Evolutionary conservation across 2,888 invertebrate genomes (phyloP).

Genomic region (Amiota communis): DNA sequence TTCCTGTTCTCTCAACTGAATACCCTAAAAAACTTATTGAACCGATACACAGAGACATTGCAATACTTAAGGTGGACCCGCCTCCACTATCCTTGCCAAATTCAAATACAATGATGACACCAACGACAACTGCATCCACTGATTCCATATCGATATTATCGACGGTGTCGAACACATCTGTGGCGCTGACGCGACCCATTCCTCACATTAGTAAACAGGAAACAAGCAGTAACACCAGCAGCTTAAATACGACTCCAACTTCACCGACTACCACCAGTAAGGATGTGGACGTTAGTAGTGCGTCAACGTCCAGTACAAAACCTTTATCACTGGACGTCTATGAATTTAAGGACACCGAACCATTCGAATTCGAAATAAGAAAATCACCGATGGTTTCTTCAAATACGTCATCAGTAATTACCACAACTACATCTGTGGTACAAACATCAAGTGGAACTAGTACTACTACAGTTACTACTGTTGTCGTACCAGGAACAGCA

Average conservation of each 20-base stretch:
- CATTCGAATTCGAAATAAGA: conserved; percentile 87
- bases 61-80: conserved; percentile 60
- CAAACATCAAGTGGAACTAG: conserved; percentile 32
- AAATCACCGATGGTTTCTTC: conserved; percentile 64
- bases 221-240: conserved; percentile 55
- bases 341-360: conserved; percentile 92
- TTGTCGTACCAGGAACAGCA: not conserved
- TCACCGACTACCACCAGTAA: conserved; percentile 41
- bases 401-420: conserved; percentile 37
- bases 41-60: conserved; percentile 58
- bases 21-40: conserved; percentile 56
- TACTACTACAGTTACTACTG: conserved; percentile 21
- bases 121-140: conserved; percentile 58
- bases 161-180: conserved; percentile 46
- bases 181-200: conserved; percentile 55
- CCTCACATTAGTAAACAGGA: conserved; percentile 69
- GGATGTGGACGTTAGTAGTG: conserved; percentile 42
- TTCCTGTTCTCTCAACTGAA: conserved; percentile 27
- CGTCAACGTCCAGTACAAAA: conserved; percentile 30
- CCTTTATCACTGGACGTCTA: conserved; percentile 78
- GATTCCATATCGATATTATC: conserved; percentile 43
- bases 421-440: conserved; percentile 30
- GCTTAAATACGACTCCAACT: conserved; percentile 38
- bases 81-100: conserved; percentile 61
- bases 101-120: conserved; percentile 63